Percentiles rank a stretch among this genome's conserved stretches.
These are phyloP conservation scores for Cantharis flavilabris DNA, from an alignment of 2,888 invertebrate species.

Conservation along the genomic window DNA sequence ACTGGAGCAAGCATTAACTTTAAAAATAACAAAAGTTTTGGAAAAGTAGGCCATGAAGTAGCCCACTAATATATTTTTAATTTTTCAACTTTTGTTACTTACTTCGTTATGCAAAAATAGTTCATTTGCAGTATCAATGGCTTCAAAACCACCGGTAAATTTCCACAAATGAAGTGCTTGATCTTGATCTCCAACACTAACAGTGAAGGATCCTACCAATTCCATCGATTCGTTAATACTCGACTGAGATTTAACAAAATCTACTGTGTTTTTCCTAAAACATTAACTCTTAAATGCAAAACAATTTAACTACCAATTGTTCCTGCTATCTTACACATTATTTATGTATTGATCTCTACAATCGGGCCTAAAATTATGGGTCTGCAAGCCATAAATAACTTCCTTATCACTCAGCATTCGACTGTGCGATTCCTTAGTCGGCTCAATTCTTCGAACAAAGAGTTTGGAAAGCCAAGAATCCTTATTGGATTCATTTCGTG, in stretches of 20 bases:
- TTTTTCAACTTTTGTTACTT: constrained; percentile 28
- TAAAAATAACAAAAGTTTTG: too few species aligned
- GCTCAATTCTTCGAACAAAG: constrained; percentile 88
- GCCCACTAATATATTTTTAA: background rate
- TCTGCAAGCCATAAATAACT: constrained; percentile 91
- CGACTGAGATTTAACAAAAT: constrained; percentile 75
- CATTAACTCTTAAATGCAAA: constrained; percentile 20
- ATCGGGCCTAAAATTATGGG: constrained; percentile 92
- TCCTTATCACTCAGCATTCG: constrained; percentile 96
- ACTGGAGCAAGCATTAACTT: background rate
- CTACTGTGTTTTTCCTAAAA: constrained; percentile 75
- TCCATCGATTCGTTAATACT: constrained; percentile 72
- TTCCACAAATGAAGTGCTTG: constrained; percentile 96
- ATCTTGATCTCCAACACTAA: constrained; percentile 95
- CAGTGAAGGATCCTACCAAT: constrained; percentile 94
- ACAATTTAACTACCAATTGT: background rate
- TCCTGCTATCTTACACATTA: constrained; percentile 78
- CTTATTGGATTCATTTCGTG: constrained; percentile 63
- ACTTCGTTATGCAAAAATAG: constrained; percentile 72
- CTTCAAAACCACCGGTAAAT: constrained; percentile 90
- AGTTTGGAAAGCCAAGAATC: constrained; percentile 80
- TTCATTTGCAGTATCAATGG: constrained; percentile 78
- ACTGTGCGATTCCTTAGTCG: constrained; percentile 95
- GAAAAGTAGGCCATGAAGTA: too few species aligned
- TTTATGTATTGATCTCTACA: constrained; percentile 82